Conservation (phyloP, 2,113 vertebrate genomes). For the Spilogale gracilis region DNA sequence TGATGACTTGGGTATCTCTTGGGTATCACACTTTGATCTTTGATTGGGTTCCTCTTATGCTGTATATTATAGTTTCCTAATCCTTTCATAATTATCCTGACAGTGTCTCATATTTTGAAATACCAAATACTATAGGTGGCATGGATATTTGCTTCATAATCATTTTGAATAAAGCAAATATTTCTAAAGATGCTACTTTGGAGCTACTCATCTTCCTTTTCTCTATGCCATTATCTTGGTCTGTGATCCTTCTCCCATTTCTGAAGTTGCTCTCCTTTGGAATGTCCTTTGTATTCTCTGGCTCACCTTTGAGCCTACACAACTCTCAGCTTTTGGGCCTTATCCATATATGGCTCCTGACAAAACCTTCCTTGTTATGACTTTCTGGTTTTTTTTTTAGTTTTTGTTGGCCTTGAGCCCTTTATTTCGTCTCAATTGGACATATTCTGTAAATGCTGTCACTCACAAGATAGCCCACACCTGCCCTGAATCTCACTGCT, state of each 20-base stretch:
- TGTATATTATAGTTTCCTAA: background rate
- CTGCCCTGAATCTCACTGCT: slow-evolving; percentile 42
- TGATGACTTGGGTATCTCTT: background rate
- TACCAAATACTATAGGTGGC: background rate
- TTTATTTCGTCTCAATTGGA: background rate
- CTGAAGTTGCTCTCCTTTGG: background rate
- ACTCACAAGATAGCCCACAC: slow-evolving; percentile 37
- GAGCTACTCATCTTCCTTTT: background rate
- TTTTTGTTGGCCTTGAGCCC: slow-evolving; percentile 46
- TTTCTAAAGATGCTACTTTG: background rate
- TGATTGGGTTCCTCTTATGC: background rate
- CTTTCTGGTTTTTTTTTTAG: slow-evolving; percentile 24
- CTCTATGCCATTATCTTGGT: background rate
- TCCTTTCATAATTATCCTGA: slow-evolving; percentile 13
- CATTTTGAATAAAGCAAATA: background rate
- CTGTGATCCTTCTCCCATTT: background rate
- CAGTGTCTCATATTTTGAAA: background rate
- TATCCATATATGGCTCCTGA: background rate
- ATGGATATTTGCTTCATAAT: background rate
- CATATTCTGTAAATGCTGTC: slow-evolving; percentile 34
- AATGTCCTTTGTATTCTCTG: background rate
- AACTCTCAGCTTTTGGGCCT: background rate
- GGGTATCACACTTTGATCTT: background rate
- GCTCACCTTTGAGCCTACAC: background rate
- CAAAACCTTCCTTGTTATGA: background rate